Evolutionary conservation across 2,888 invertebrate genomes (phyloP).

Genomic region (Eledona agricola): DNA sequence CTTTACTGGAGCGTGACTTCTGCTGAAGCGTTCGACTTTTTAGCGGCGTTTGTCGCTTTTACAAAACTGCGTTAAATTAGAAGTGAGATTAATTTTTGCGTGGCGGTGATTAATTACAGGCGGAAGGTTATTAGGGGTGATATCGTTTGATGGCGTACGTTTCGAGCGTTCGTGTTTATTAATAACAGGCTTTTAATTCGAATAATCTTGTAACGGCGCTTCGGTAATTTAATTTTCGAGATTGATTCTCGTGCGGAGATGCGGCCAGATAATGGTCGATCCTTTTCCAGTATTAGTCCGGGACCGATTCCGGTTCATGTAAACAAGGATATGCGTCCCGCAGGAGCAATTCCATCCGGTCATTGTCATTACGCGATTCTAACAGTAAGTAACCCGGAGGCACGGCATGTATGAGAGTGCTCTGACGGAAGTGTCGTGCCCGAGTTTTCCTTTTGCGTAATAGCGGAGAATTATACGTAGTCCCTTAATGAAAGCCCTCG

Average conservation of each 20-base stretch:
- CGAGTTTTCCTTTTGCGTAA: slow-evolving; percentile 30
- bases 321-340: slow-evolving; percentile 32
- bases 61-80: too few species aligned
- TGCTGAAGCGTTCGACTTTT: too few species aligned
- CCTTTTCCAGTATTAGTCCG: slow-evolving; percentile 23
- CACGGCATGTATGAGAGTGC: slow-evolving; percentile 30
- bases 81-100: too few species aligned
- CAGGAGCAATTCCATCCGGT: slow-evolving; percentile 31
- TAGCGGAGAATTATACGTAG: slow-evolving; percentile 18
- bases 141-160: background rate
- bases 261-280: slow-evolving; percentile 18
- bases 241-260: slow-evolving; percentile 13
- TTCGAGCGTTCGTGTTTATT: slow-evolving; percentile 4
- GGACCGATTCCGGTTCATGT: slow-evolving; percentile 35
- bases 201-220: slow-evolving; percentile 3
- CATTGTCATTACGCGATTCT: slow-evolving; percentile 31
- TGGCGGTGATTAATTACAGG: too few species aligned
- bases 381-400: slow-evolving; percentile 32
- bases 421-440: slow-evolving; percentile 29
- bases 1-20: too few species aligned
- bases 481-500: slow-evolving; percentile 22
- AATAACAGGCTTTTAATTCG: slow-evolving; percentile 9
- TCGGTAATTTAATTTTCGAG: slow-evolving; percentile 22
- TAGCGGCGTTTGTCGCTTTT: too few species aligned
- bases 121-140: too few species aligned